phyloP scores from a whole-genome alignment of 2,888 invertebrate species.

The Apodemia zela region DNA sequence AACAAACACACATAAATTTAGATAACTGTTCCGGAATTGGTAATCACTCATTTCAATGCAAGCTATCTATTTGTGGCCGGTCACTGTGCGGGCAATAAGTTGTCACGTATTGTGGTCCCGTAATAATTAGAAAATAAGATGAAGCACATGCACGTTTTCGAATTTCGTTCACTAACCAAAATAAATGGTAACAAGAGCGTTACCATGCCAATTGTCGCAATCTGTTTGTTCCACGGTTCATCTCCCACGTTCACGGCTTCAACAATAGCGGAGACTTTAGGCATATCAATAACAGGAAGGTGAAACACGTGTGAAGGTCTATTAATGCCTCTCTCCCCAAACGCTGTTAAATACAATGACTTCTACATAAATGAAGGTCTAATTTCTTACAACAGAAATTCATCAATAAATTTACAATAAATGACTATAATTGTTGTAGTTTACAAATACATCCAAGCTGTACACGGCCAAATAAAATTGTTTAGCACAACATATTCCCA shows the following conservation, averaged over 20 bases:
- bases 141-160: neutral
- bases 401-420: conserved; percentile 13
- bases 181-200: conserved; percentile 17
- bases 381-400: conserved; percentile 49
- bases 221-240: conserved; percentile 32
- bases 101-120: conserved; percentile 38
- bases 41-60: conserved; percentile 12
- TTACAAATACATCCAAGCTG: neutral
- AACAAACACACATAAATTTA: conserved; percentile 4
- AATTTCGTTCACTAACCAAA: conserved; percentile 13
- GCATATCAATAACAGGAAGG: conserved; percentile 41
- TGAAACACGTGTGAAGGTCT: conserved; percentile 36
- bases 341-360: conserved; percentile 34
- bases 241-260: conserved; percentile 34
- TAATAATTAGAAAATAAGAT: conserved; percentile 24
- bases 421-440: conserved; percentile 15
- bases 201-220: conserved; percentile 23
- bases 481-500: neutral
- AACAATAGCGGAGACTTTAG: conserved; percentile 36
- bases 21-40: conserved; percentile 10
- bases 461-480: neutral
- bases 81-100: conserved; percentile 29
- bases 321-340: conserved; percentile 33
- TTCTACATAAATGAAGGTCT: conserved; percentile 42
- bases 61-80: neutral